Base-by-base conservation (phyloP, 1,140 invertebrate genomes). In the Brachionus manjavacas region DNA sequence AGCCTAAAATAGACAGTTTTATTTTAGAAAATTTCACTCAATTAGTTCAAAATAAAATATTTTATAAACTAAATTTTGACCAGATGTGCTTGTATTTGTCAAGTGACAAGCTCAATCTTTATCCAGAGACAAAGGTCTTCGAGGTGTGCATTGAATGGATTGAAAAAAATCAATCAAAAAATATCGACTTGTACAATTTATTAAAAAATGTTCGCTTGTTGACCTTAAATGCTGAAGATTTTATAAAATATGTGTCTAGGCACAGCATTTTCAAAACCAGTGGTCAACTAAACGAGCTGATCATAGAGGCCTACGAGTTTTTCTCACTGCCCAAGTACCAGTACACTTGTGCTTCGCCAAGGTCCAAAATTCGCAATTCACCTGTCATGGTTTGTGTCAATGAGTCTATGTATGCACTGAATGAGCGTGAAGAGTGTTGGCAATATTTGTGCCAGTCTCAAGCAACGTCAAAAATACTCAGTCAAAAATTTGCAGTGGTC, bases 401-500 rank as follows among this genome's bases (percentile, higher is more conserved):
- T 39, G 81, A 83, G 43, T 70, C 43, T 3, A 83, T 83, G 81
- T 83, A 83, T 41, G 68, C 70, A 1, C 35, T 83, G 31, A 83
- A 83, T 72, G 41, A 41, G n/a, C 20, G 43, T 9, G 81, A 83
- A 20, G 81, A 83, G 20, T 52, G 35, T 35, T 83, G 81, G 81
- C 60, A 83, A 72, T 83, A 83, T 83, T 43, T 83, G 49, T 83
- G 81, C 28, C 52, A 72, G 28, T 83, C 81, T 16, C 6, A 41
- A 1, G 60, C 81, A 16, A 83, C 81, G 8, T 83, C 46, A 16
- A 83, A 43, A 68, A 83, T 41, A 12, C 35, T 83, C n/a, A 25
- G 35, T 12, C 81, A 83, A 70, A 83, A 83, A 72, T 83, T 83
- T 83, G 81, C 39, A 70, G 89, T 90, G 1, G 87, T 89, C 4